These are phyloP conservation scores for Diarsia mendica DNA, from an alignment of 2,888 invertebrate genomes.

Conservation along the genomic window DNA sequence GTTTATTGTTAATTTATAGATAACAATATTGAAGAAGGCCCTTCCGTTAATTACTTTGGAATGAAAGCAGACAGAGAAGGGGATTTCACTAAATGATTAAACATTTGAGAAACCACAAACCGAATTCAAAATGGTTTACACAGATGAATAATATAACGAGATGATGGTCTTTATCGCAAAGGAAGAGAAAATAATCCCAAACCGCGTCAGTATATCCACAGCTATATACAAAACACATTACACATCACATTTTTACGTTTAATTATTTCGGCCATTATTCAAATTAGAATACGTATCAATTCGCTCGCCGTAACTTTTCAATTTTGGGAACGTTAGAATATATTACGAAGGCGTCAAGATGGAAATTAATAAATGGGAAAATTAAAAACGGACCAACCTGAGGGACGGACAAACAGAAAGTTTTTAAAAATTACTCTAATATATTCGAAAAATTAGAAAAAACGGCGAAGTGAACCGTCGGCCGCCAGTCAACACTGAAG, in stretches of 20 bases:
- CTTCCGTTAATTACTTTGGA: not conserved
- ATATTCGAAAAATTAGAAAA: constrained; percentile 63
- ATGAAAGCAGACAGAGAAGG: not conserved
- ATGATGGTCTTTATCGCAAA: not conserved
- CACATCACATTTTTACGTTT: constrained; percentile 54
- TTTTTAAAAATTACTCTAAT: constrained; percentile 66
- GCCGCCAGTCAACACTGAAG: constrained; percentile 58
- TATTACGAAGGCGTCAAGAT: constrained; percentile 73
- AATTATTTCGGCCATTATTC: constrained; percentile 72
- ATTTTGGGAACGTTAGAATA: constrained; percentile 73
- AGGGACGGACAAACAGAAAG: constrained; percentile 66
- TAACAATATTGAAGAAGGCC: not conserved
- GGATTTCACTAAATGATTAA: not conserved
- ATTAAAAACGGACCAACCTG: constrained; percentile 71
- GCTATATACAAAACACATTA: constrained; percentile 39
- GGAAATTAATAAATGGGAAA: constrained; percentile 77
- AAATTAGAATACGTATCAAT: constrained; percentile 72
- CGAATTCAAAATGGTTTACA: not conserved
- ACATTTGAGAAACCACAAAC: not conserved
- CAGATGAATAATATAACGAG: not conserved
- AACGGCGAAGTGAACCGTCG: constrained; percentile 38
- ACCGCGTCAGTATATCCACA: not conserved
- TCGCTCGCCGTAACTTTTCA: constrained; percentile 74
- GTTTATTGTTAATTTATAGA: not conserved
- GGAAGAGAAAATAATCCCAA: constrained; percentile 4